Evolutionary conservation across 2,888 invertebrate species (phyloP).

Genomic region (Autographa gamma): DNA sequence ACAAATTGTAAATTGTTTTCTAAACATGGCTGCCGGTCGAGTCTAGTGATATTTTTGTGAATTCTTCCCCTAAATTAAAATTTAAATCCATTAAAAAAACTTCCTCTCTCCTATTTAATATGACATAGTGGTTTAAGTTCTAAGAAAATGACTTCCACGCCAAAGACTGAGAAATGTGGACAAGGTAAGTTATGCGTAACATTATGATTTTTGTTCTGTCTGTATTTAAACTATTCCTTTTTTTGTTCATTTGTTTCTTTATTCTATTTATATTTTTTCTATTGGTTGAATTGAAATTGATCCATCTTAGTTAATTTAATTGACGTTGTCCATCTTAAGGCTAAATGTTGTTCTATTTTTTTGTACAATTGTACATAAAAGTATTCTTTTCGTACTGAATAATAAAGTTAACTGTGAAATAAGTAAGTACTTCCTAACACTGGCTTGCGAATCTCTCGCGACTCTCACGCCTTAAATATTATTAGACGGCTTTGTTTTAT

Average conservation of each 20-base stretch:
- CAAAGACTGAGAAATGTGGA: conserved; percentile 86
- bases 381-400: conserved; percentile 2
- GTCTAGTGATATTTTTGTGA: conserved; percentile 78
- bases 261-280: conserved; percentile 52
- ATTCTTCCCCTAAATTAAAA: conserved; percentile 68
- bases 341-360: neutral
- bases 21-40: conserved; percentile 88
- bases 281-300: conserved; percentile 27
- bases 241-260: conserved; percentile 51
- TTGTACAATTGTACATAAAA: neutral
- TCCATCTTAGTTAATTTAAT: conserved; percentile 10
- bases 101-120: conserved; percentile 73
- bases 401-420: neutral
- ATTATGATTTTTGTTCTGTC: conserved; percentile 54
- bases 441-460: neutral
- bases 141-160: conserved; percentile 85
- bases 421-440: neutral
- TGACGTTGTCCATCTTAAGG: neutral
- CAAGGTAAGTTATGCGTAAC: conserved; percentile 81
- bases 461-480: neutral
- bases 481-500: neutral
- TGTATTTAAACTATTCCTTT: conserved; percentile 32
- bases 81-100: conserved; percentile 58
- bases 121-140: conserved; percentile 76
- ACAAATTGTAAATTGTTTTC: conserved; percentile 67